Evolutionary conservation across 2,888 invertebrate species (phyloP), one percentile per base, ranked within the genome.

Genomic region (Nipponacmea schrenckii): DNA sequence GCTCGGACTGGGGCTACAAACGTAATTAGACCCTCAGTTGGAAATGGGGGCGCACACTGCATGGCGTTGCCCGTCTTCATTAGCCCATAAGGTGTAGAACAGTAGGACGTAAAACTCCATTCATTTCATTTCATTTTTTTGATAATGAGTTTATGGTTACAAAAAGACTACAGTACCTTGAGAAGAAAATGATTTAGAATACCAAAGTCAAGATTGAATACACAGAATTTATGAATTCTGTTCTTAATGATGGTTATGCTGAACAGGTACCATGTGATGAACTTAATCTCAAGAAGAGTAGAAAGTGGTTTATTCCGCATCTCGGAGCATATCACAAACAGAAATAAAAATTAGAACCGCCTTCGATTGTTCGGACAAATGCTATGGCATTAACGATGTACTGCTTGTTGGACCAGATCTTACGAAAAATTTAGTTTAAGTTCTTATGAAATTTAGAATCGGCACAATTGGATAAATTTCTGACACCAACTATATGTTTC

Each of bases 401-500:
- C 67, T 79, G 14, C 26, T 78, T 14, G 73, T 70, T 44, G 80
- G 80, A 2, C 78, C 79, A 14, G 78, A 80, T 67, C 70, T 79
- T 10, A 76, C 68, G 17, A 79, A 79, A 44, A 77, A 64, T 39
- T 68, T 79, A 24, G 20, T 79, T 20, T 79, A 75, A 12, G 77
- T 74, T 12, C 64, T 80, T 14, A 50, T 72, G 5, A 67, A 75
- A 26, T 80, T 80, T 65, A 44, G 80, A 46, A 63, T 76, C 46
- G 74, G 77, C 26, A 66, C 64, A 20, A 65, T 77, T 24, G 79
- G 74, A 31, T 24, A 77, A 0, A 77, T 73, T 66, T 74, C 71
- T 0, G 77, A 77, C 67, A 76, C 74, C 20, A 73, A 78, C 14
- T 70, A 46, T 62, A 76, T 75, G 74, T 73, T 74, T 27, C 69